Evolutionary conservation across 2,797 vertebrate species (phyloP), one percentile per base, ranked within the genome.

Genomic region (Alca torda): DNA sequence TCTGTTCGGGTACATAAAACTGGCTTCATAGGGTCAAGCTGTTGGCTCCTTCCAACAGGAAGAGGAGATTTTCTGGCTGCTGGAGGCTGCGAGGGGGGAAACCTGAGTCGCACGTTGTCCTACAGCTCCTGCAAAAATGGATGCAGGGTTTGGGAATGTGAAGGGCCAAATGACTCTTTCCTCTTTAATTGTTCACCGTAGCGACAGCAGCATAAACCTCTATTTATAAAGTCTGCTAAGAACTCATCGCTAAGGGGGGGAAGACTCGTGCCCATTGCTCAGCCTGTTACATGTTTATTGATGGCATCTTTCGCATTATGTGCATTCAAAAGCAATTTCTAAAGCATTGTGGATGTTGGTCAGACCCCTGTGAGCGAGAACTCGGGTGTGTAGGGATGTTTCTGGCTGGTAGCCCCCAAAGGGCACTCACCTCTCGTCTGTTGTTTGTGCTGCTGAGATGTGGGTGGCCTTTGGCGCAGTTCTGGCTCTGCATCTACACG

Each of bases 311-410:
- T 6, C 41, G 35, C 10, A 5, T 31, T 53, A 21, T 10, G 2
- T 8, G 23, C 16, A 7, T 68, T 56, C 35, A 33, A 43, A 80
- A 75, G 23, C 19, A 2, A 6, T 56, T 61, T 61, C 31, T 68
- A 28, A 73, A 51, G 9, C 23, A 2, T 7, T 0, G 5, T 9
- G 12, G 46, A 1, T 12, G 10, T 41, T 1, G 2, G 31, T 35
- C 21, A 35, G 69, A 17, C 23, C 54, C 41, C 33, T 37, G 33
- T 3, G 33, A 45, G 33, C 11, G 46, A 54, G 57, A 13, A 24
- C 16, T 3, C 3, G 61, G 30, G 39, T 19, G 25, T 5, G 46
- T 17, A 4, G 0, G 5, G 68, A 1, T 46, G 39, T 41, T 35
- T 43, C 26, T 53, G 74, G 31, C 50, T 16, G 35, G 12, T 4